Conservation (phyloP, 92 coral and sea anemone genomes). For the Bergia sp. region DNA sequence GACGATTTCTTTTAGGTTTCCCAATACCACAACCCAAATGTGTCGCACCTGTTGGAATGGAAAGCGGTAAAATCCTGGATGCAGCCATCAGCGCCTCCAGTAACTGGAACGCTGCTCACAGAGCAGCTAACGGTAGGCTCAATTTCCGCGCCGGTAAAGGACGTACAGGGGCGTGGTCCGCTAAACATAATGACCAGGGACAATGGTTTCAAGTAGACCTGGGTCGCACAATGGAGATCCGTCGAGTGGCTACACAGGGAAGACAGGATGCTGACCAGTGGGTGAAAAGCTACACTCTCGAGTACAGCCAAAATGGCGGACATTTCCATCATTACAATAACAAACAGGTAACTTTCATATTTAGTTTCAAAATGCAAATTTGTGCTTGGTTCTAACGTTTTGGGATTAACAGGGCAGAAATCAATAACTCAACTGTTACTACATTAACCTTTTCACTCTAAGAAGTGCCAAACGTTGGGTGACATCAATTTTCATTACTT, state of each 20-base stretch:
- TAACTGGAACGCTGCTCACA: not conserved
- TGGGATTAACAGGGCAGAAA: too few species aligned
- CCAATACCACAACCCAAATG: not conserved
- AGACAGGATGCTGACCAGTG: not conserved
- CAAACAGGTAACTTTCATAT: not conserved
- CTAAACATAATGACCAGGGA: not conserved
- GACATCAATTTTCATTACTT: too few species aligned
- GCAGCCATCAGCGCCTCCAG: not conserved
- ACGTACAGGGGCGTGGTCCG: slow-evolving; percentile 9
- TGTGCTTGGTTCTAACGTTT: too few species aligned
- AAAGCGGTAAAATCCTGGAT: not conserved
- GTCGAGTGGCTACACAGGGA: not conserved
- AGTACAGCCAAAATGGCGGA: not conserved
- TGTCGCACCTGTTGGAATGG: too few species aligned
- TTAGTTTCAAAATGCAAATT: too few species aligned
- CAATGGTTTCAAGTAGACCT: not conserved
- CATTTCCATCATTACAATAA: not conserved
- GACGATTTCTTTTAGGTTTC: too few species aligned
- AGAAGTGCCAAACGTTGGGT: too few species aligned
- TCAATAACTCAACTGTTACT: too few species aligned
- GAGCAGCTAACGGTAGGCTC: not conserved
- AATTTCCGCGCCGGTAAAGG: not conserved
- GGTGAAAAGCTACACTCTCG: not conserved
- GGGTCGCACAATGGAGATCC: not conserved
- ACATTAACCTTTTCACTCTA: too few species aligned